Conservation (phyloP, 2,113 vertebrate genomes). For the Crotalus helleri region DNA sequence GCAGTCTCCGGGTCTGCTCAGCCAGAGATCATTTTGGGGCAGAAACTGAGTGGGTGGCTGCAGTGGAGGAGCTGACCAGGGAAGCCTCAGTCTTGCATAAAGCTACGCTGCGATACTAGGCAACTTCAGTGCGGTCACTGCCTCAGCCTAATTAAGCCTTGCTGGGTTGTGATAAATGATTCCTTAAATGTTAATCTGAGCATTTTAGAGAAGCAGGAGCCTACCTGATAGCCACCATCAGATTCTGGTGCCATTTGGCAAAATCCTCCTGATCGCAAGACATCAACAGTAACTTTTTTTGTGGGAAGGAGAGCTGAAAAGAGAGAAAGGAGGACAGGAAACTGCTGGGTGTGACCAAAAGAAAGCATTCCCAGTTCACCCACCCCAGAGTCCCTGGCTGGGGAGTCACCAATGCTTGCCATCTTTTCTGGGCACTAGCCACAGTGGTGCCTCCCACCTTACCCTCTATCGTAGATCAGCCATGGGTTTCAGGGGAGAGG, state of each 20-base stretch:
- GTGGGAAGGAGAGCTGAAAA: slow-evolving; percentile 84
- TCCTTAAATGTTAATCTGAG: neutral
- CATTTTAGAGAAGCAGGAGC: neutral
- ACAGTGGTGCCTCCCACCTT: neutral
- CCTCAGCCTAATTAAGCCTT: neutral
- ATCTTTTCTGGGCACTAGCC: neutral
- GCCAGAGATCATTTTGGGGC: no score
- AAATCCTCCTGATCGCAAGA: slow-evolving; percentile 86
- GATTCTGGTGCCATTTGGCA: slow-evolving; percentile 80
- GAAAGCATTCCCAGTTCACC: neutral
- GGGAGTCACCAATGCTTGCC: no score
- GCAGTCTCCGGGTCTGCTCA: no score
- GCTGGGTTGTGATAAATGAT: no score
- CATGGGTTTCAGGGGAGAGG: neutral
- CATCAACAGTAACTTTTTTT: slow-evolving; percentile 88
- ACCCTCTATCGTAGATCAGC: neutral
- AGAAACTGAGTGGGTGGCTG: neutral
- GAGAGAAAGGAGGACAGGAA: neutral
- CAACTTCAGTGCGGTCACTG: neutral
- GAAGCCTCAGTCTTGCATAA: neutral
- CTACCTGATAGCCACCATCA: slow-evolving; percentile 79
- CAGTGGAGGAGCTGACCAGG: no score
- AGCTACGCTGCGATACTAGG: neutral
- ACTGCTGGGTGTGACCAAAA: neutral
- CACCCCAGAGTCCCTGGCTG: neutral